These are phyloP conservation scores for Cydia pomonella DNA, from an alignment of 1,140 invertebrate genomes.

Conservation along the genomic window DNA sequence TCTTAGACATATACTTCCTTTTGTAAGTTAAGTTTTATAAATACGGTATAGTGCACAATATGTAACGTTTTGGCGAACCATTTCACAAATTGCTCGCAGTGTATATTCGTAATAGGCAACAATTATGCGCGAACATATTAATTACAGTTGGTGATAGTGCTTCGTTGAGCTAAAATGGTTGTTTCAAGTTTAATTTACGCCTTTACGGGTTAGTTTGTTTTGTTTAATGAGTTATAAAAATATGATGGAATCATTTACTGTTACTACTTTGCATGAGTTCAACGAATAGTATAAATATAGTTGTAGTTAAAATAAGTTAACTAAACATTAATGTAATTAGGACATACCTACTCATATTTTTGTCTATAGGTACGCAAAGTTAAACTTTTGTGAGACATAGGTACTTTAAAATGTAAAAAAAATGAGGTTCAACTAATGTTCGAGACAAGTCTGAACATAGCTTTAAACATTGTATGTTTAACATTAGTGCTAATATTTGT, in stretches of 20 bases:
- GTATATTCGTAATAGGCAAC: background rate
- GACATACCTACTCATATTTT: too few relatives aligned
- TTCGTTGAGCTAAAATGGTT: background rate
- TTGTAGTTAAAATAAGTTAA: too few relatives aligned
- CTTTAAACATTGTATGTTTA: too few relatives aligned
- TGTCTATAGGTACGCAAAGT: too few relatives aligned
- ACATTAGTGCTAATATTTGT: too few relatives aligned
- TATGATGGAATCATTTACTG: background rate
- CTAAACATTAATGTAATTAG: too few relatives aligned
- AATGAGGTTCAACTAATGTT: too few relatives aligned
- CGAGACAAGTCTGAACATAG: too few relatives aligned
- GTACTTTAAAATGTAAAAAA: too few relatives aligned
- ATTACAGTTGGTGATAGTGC: background rate
- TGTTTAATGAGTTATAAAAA: background rate
- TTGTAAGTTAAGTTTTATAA: background rate
- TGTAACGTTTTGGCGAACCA: background rate
- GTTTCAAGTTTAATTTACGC: background rate
- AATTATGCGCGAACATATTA: background rate
- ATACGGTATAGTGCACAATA: background rate
- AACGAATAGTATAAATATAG: too few relatives aligned
- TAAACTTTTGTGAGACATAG: too few relatives aligned
- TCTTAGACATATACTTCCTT: background rate
- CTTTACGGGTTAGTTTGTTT: background rate
- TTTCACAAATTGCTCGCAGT: background rate
- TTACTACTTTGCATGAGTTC: background rate